Evolutionary conservation across 2,888 invertebrate species (phyloP).

Genomic region (Caenorhabditis japonica): DNA sequence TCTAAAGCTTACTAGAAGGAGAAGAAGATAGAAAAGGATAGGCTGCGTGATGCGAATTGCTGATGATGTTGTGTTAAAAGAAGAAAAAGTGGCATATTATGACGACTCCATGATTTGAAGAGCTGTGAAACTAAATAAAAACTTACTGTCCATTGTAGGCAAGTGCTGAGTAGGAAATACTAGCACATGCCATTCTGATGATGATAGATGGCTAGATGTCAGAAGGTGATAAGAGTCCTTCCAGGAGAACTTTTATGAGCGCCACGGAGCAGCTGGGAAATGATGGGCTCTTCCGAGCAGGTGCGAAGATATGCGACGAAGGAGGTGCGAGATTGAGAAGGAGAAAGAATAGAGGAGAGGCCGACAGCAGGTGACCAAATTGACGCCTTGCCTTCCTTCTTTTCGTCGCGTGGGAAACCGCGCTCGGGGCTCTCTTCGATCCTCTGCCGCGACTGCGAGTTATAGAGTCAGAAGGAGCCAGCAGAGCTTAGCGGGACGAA

Average conservation of each 20-base stretch:
- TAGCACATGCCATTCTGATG: slow-evolving; percentile 60
- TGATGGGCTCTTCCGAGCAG: slow-evolving; percentile 12
- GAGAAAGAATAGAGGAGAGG: no score
- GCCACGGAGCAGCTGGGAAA: slow-evolving; percentile 13
- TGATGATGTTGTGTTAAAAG: slow-evolving; percentile 18
- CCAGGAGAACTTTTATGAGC: slow-evolving; percentile 25
- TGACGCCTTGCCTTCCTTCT: slow-evolving; percentile 37
- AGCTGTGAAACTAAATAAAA: no score
- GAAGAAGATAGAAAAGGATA: slow-evolving; percentile 13
- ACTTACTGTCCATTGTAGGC: slow-evolving; percentile 69
- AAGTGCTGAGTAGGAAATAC: slow-evolving; percentile 66
- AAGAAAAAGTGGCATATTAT: slow-evolving; percentile 3
- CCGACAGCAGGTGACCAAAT: slow-evolving; percentile 37
- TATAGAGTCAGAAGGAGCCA: slow-evolving; percentile 2
- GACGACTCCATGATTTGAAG: no score
- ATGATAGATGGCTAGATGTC: slow-evolving; percentile 5
- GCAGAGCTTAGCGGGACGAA: slow-evolving; percentile 12
- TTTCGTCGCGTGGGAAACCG: slow-evolving; percentile 57
- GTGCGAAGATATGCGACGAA: slow-evolving; percentile 33
- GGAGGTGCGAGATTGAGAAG: slow-evolving; percentile 13
- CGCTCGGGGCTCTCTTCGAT: slow-evolving; percentile 26
- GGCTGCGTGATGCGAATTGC: slow-evolving; percentile 39
- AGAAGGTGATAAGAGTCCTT: slow-evolving; percentile 24
- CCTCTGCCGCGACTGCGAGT: slow-evolving; percentile 12
- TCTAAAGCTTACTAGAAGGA: slow-evolving; percentile 14